These are phyloP conservation scores for Ptycholaimellus sp. DNA, from an alignment of 2,888 invertebrate genomes.

Conservation along the genomic window DNA sequence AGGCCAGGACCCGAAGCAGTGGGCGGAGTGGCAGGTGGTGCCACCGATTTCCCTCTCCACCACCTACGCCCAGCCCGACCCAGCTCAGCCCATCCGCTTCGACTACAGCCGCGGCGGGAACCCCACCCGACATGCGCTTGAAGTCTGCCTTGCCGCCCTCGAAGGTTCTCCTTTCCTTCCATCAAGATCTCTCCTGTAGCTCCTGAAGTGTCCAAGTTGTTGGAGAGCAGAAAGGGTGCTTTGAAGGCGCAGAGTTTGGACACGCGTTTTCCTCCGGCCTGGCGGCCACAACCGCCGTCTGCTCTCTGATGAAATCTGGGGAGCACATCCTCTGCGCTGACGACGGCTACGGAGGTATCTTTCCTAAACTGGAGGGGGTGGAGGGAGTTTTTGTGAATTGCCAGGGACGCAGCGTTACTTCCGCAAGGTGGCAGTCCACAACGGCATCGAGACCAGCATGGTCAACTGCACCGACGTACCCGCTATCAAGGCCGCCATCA, in stretches of 20 bases:
- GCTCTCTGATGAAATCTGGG: slow-evolving; percentile 49
- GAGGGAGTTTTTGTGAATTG: slow-evolving; percentile 3
- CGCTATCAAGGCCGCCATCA: slow-evolving; percentile 43
- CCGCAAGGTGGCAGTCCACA: slow-evolving; percentile 34
- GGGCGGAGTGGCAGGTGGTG: slow-evolving; percentile 37
- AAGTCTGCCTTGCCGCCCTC: slow-evolving; percentile 62
- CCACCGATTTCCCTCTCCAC: slow-evolving; percentile 69
- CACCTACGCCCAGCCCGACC: slow-evolving; percentile 67
- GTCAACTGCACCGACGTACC: slow-evolving; percentile 47
- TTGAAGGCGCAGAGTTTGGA: slow-evolving; percentile 17
- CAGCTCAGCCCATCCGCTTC: slow-evolving; percentile 49
- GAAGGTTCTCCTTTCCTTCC: slow-evolving; percentile 36
- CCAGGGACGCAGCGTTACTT: slow-evolving; percentile 26
- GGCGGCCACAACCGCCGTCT: slow-evolving; percentile 49
- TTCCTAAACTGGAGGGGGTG: neutral
- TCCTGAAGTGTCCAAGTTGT: neutral
- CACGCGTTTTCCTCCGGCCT: slow-evolving; percentile 61
- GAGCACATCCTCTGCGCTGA: slow-evolving; percentile 73
- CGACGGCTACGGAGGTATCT: slow-evolving; percentile 68
- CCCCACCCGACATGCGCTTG: slow-evolving; percentile 64
- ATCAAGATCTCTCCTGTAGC: neutral
- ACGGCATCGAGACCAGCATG: slow-evolving; percentile 50
- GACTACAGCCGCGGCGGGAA: slow-evolving; percentile 71
- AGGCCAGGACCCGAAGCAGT: neutral
- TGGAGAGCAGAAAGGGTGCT: neutral